Evolutionary conservation across 2,113 vertebrate species (phyloP).

Genomic region (Podocnemis expansa): DNA sequence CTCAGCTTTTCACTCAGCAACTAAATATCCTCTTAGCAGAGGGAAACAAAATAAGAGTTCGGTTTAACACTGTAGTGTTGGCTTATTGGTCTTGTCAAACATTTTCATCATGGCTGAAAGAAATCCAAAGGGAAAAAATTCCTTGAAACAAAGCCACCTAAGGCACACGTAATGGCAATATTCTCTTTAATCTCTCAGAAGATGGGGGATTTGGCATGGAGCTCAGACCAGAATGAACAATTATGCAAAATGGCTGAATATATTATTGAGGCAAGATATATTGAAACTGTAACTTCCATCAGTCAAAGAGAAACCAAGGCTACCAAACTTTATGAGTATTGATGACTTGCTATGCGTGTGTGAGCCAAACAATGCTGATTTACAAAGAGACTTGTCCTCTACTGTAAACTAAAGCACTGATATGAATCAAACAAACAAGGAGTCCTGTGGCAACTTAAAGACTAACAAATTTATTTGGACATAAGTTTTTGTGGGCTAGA

Average conservation of each 20-base stretch:
- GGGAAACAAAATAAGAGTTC: neutral
- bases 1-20: accelerated
- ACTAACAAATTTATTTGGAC: too few species aligned
- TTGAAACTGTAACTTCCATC: neutral
- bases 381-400: conserved; percentile 2
- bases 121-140: neutral
- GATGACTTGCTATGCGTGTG: neutral
- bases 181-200: neutral
- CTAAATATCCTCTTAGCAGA: neutral
- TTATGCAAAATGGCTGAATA: neutral
- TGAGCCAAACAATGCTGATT: neutral
- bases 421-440: neutral
- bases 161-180: neutral
- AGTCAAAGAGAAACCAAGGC: neutral
- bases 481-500: too few species aligned
- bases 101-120: neutral
- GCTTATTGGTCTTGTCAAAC: neutral
- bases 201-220: neutral
- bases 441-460: too few species aligned
- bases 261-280: neutral
- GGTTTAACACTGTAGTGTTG: neutral
- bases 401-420: conserved; percentile 27
- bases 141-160: neutral
- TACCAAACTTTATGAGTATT: neutral
- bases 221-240: neutral